phyloP scores from a whole-genome alignment of 1,140 invertebrate genomes.

The Cecropterus lyciades region DNA sequence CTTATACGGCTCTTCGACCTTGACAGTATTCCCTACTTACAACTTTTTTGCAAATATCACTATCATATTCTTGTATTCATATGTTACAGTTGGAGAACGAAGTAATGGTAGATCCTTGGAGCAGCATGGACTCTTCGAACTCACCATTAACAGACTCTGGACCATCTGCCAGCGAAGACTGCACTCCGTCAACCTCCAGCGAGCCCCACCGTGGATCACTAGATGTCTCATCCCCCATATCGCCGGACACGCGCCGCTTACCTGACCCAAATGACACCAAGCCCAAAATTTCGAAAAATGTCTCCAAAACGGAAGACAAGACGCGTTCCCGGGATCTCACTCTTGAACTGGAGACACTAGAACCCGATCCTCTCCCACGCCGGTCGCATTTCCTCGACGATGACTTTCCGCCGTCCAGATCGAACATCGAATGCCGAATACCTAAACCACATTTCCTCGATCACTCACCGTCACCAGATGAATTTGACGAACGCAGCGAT shows the following conservation, averaged over 20 bases:
- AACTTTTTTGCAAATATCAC: constrained; percentile 19
- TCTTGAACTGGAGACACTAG: constrained; percentile 68
- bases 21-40: constrained; percentile 46
- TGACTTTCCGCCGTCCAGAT: constrained; percentile 84
- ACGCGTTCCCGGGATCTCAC: constrained; percentile 72
- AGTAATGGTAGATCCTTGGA: constrained; percentile 83
- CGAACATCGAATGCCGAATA: constrained; percentile 81
- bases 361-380: constrained; percentile 65
- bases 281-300: constrained; percentile 51
- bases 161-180: constrained; percentile 79
- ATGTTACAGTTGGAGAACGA: constrained; percentile 85
- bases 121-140: constrained; percentile 83
- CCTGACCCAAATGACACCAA: constrained; percentile 63
- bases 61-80: constrained; percentile 40
- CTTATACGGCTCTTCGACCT: constrained; percentile 44
- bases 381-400: constrained; percentile 86
- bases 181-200: constrained; percentile 75
- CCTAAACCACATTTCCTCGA: constrained; percentile 83
- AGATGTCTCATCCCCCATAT: constrained; percentile 56
- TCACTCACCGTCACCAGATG: constrained; percentile 80
- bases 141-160: constrained; percentile 80
- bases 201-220: constrained; percentile 58
- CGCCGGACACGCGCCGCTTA: constrained; percentile 62
- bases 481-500: constrained; percentile 77
- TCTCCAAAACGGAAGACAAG: constrained; percentile 61